phyloP scores from a whole-genome alignment of 2,797 vertebrate species.

The Channallabes apus region DNA sequence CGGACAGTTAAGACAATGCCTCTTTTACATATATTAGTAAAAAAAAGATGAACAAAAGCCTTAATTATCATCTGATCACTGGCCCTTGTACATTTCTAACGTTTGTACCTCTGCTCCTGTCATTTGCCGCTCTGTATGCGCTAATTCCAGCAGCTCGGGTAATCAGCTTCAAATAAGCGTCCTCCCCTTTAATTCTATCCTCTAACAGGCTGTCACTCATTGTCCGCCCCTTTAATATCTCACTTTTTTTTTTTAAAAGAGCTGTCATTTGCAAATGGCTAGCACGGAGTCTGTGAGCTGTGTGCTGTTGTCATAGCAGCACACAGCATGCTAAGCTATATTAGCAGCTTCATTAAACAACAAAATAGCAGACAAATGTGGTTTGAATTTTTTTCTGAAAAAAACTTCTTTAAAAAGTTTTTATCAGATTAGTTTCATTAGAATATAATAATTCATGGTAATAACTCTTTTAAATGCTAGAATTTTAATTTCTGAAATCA shows the following conservation, averaged over 20 bases:
- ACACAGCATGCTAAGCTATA: constrained; percentile 19
- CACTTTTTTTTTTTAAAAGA: constrained; percentile 47
- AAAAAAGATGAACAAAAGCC: neutral
- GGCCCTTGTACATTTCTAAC: constrained; percentile 51
- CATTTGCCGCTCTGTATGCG: constrained; percentile 49
- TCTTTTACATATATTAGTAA: neutral
- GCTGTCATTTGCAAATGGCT: constrained; percentile 57
- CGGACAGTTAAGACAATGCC: constrained; percentile 17
- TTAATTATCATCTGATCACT: constrained; percentile 23
- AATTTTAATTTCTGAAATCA: too few species aligned
- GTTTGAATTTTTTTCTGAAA: neutral
- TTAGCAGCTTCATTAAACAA: neutral
- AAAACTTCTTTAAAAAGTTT: neutral
- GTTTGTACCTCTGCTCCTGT: constrained; percentile 46
- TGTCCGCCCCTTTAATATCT: constrained; percentile 62
- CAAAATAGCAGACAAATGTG: neutral
- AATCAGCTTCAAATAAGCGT: constrained; percentile 65
- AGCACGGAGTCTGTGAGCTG: constrained; percentile 36
- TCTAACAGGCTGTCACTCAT: constrained; percentile 34
- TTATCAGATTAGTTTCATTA: neutral
- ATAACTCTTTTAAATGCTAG: neutral
- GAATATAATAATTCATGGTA: neutral
- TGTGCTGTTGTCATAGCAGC: constrained; percentile 57
- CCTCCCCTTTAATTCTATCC: constrained; percentile 44
- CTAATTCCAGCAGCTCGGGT: constrained; percentile 60